Percentiles rank a stretch among this genome's conserved stretches.
Conservation (phyloP, 2,113 vertebrate species). For the Nipponia nippon region DNA sequence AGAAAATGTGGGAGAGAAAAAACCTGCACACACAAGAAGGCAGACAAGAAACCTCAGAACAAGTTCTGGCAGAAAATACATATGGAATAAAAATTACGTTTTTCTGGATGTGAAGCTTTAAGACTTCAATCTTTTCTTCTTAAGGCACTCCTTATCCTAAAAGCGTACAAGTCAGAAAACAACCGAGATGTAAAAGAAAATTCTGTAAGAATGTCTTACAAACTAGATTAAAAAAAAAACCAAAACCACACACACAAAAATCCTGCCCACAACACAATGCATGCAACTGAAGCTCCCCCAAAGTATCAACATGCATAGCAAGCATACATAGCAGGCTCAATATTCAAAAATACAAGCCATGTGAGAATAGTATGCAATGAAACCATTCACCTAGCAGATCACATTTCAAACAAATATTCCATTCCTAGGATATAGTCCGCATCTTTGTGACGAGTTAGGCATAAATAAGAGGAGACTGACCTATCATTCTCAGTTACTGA, state of each 20-base stretch:
- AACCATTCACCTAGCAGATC: not conserved
- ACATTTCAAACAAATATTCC: not conserved
- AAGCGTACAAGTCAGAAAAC: not conserved
- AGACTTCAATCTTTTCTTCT: not conserved
- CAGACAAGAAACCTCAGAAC: not conserved
- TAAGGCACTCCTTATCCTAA: not conserved
- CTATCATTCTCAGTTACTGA: not conserved
- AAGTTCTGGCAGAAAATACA: not conserved
- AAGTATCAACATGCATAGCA: not conserved
- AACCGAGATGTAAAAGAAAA: not conserved
- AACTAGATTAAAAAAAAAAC: not conserved
- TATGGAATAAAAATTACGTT: not conserved
- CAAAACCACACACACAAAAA: not conserved
- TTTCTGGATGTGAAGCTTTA: not conserved
- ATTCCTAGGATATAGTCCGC: not conserved
- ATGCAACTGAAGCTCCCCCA: not conserved
- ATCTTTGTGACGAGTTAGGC: not conserved
- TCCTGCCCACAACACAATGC: not conserved
- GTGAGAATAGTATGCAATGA: not conserved
- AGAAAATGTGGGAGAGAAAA: not conserved
- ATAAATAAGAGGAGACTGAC: not conserved
- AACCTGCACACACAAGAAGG: not conserved
- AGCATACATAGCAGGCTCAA: not conserved
- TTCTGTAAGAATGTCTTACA: not conserved
- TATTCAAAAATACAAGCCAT: not conserved